phyloP scores from a whole-genome alignment of 2,797 vertebrate species.

The Spinibarbus caldwelli region DNA sequence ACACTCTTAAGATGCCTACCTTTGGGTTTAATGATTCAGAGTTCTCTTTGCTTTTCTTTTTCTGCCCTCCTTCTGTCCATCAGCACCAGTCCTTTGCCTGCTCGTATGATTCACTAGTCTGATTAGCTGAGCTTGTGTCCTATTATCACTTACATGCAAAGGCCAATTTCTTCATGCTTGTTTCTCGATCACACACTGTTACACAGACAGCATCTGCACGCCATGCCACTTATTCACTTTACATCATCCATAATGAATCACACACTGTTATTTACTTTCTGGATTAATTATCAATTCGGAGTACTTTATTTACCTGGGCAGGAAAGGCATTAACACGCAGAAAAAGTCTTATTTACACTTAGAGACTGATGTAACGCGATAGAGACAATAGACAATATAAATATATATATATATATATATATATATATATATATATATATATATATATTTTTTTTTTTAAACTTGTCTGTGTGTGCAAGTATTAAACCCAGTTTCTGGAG shows the following conservation, averaged over 20 bases:
- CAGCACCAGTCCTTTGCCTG: slow-evolving; percentile 10
- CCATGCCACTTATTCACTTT: neutral
- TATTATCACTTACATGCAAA: slow-evolving; percentile 74
- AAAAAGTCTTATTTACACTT: neutral
- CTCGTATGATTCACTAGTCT: slow-evolving; percentile 69
- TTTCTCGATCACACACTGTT: slow-evolving; percentile 59
- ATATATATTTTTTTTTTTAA: neutral
- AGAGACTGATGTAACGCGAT: slow-evolving; percentile 51
- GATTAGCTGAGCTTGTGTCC: slow-evolving; percentile 74
- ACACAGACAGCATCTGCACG: neutral
- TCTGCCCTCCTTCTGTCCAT: slow-evolving; percentile 28
- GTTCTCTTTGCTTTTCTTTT: neutral
- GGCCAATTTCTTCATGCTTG: slow-evolving; percentile 63
- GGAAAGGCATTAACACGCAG: slow-evolving; percentile 70
- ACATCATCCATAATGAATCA: slow-evolving; percentile 15
- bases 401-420: no score
- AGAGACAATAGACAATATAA: slow-evolving; percentile 31
- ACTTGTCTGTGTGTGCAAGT: neutral
- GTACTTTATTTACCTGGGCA: slow-evolving; percentile 75
- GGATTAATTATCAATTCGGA: slow-evolving; percentile 78
- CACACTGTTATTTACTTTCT: slow-evolving; percentile 58
- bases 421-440: no score
- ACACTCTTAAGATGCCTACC: neutral
- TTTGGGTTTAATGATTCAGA: slow-evolving; percentile 17
- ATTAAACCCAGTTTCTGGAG: slow-evolving; percentile 2